phyloP scores from a whole-genome alignment of 2,113 vertebrate genomes.

The Dendropsophus ebraccatus region DNA sequence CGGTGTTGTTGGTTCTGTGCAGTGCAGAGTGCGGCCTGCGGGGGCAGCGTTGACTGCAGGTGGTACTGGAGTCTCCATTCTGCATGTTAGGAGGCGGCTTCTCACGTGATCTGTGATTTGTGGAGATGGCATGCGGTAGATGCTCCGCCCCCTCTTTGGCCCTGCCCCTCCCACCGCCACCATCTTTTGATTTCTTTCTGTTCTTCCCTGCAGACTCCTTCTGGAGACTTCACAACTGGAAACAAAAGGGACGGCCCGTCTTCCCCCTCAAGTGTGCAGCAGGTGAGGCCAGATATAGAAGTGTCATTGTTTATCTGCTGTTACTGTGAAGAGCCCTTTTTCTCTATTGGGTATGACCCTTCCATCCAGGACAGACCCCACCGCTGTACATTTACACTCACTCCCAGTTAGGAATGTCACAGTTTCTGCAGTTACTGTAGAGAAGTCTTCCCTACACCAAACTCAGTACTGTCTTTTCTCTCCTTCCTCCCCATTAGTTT shows the following conservation, averaged over 20 bases:
- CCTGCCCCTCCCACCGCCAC: neutral
- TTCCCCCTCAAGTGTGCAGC: constrained; percentile 7
- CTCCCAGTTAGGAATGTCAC: neutral
- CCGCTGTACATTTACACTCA: too few species aligned
- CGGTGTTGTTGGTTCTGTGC: too few species aligned
- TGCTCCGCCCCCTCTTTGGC: too few species aligned
- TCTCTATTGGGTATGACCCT: too few species aligned
- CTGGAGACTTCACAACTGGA: constrained; percentile 27
- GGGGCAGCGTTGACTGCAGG: neutral
- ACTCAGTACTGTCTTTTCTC: too few species aligned
- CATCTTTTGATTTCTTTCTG: neutral
- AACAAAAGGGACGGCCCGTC: constrained; percentile 15
- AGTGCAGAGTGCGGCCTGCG: neutral
- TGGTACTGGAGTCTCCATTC: neutral
- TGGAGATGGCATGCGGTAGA: neutral
- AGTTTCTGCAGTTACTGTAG: neutral
- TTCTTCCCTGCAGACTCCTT: constrained; percentile 33
- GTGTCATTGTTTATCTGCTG: neutral
- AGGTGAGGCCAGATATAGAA: neutral
- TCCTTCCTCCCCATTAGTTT: too few species aligned
- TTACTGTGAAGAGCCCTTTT: neutral
- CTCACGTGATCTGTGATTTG: neutral
- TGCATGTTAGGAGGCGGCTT: neutral
- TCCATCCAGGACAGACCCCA: too few species aligned
- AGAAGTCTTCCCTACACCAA: neutral